phyloP scores from a whole-genome alignment of 92 coral and sea anemone genomes.

The Palythoa grandis region DNA sequence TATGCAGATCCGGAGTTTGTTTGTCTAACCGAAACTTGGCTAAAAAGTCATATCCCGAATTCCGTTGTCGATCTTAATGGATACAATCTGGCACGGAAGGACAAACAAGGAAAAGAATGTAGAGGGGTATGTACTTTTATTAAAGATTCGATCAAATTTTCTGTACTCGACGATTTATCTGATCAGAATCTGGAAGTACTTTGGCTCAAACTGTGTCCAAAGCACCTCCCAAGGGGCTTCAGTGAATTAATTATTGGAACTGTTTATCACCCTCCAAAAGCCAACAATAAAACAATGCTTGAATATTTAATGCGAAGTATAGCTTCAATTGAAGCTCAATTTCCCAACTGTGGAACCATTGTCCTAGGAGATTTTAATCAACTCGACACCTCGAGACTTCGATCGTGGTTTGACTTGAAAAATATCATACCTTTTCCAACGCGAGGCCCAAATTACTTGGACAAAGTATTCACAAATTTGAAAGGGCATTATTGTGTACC shows the following conservation, averaged over 20 bases:
- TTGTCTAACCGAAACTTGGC: slow-evolving; percentile 21
- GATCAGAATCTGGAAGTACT: slow-evolving; percentile 42
- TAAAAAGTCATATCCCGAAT: background rate
- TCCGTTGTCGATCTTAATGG: slow-evolving; percentile 31
- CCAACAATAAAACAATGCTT: slow-evolving; percentile 47
- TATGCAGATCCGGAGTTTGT: slow-evolving; percentile 14
- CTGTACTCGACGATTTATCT: slow-evolving; percentile 38
- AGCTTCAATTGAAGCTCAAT: background rate
- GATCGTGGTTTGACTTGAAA: background rate
- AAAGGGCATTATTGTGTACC: slow-evolving; percentile 39
- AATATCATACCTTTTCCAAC: background rate
- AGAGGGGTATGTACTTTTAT: slow-evolving; percentile 18
- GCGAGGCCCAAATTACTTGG: slow-evolving; percentile 3
- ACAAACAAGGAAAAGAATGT: slow-evolving; percentile 9
- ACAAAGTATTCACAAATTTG: slow-evolving; percentile 17
- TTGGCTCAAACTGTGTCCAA: slow-evolving; percentile 49
- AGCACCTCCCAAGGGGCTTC: slow-evolving; percentile 39
- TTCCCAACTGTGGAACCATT: slow-evolving; percentile 2
- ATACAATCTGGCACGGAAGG: slow-evolving; percentile 26
- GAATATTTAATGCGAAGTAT: slow-evolving; percentile 44
- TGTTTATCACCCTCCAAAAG: slow-evolving; percentile 42
- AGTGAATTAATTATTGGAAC: slow-evolving; percentile 32
- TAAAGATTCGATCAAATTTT: background rate
- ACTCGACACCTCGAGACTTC: background rate
- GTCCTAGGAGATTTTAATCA: background rate